Evolutionary conservation across 2,888 invertebrate species (phyloP).

Genomic region (Dryobota labecula): DNA sequence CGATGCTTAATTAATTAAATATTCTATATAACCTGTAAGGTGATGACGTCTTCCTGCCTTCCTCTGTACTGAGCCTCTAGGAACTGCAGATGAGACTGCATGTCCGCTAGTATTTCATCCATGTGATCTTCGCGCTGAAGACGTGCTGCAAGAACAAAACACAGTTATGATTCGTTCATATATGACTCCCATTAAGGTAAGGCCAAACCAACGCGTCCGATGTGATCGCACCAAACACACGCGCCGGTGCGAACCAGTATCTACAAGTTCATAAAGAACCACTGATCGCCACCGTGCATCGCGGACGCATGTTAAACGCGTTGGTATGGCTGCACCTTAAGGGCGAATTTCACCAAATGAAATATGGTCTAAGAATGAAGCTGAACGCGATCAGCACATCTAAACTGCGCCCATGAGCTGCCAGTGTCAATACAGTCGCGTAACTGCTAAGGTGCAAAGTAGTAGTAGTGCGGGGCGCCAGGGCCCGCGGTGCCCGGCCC

Average conservation of each 20-base stretch:
- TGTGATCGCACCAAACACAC: neutral
- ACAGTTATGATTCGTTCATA: neutral
- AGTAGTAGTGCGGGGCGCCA: neutral
- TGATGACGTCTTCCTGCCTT: slow-evolving; percentile 94
- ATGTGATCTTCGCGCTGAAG: slow-evolving; percentile 45
- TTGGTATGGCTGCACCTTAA: neutral
- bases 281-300: neutral
- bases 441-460: neutral
- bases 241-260: neutral
- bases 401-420: neutral
- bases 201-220: neutral
- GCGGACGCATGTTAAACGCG: too few relatives aligned
- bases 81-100: slow-evolving; percentile 94
- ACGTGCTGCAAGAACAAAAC: slow-evolving; percentile 32
- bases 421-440: too few relatives aligned
- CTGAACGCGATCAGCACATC: neutral
- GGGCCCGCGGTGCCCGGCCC: neutral
- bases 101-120: slow-evolving; percentile 35
- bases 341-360: neutral
- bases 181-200: neutral
- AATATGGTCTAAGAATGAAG: neutral
- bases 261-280: neutral
- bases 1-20: neutral
- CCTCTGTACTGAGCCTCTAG: slow-evolving; percentile 94
- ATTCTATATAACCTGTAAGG: slow-evolving; percentile 76